Evolutionary conservation across 2,888 invertebrate genomes (phyloP).

Genomic region (Nemotelus pantherinus): DNA sequence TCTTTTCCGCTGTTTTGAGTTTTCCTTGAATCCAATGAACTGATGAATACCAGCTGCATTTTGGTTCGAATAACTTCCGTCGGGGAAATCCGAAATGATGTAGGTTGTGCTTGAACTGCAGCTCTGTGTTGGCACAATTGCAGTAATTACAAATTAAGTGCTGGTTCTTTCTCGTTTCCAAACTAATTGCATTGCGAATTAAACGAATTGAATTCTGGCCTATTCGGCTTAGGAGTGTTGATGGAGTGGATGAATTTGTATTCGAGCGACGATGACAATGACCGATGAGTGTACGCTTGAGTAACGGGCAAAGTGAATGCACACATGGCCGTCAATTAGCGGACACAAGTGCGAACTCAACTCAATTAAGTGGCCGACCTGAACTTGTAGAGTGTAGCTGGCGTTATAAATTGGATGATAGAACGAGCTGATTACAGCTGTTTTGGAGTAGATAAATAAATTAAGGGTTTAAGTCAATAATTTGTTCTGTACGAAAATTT

Average conservation of each 20-base stretch:
- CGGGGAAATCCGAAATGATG: not conserved
- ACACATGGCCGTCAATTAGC: constrained; percentile 33
- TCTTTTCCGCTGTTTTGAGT: not conserved
- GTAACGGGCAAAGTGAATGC: constrained; percentile 13
- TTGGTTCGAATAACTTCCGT: not conserved
- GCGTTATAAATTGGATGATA: not conserved
- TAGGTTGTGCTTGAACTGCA: not conserved
- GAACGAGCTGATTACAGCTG: not conserved
- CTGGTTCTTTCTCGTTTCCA: constrained; percentile 1
- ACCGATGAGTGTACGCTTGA: not conserved
- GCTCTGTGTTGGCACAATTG: not conserved
- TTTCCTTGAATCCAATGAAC: not conserved
- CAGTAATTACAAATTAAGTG: constrained; percentile 39
- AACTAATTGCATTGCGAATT: not conserved
- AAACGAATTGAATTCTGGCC: not conserved
- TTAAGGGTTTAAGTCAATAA: too few relatives aligned
- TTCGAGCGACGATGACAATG: constrained; percentile 2
- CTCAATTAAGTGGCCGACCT: not conserved
- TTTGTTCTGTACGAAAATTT: too few relatives aligned
- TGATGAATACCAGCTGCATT: too few relatives aligned
- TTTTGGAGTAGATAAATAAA: not conserved
- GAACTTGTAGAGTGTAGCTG: too few relatives aligned
- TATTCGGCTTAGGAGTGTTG: not conserved
- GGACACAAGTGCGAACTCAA: constrained; percentile 24
- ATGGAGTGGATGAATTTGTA: not conserved